These are phyloP conservation scores for Incurvaria masculella DNA, from an alignment of 2,888 invertebrate genomes.

Conservation along the genomic window DNA sequence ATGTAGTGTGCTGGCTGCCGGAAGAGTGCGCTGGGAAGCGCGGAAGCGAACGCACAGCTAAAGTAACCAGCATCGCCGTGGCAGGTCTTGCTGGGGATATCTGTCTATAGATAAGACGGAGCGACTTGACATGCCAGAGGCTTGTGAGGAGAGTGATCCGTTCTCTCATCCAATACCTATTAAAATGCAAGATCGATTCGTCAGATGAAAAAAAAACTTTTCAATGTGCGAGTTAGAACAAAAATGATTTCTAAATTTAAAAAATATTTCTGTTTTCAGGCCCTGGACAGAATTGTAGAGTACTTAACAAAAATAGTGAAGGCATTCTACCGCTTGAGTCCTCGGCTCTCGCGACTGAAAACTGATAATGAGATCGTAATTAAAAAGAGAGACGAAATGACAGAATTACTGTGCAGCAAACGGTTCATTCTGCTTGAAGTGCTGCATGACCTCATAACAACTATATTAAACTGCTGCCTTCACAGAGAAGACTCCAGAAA, in stretches of 20 bases:
- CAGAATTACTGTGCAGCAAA: slow-evolving; percentile 49
- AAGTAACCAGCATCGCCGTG: too few relatives aligned
- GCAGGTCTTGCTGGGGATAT: too few relatives aligned
- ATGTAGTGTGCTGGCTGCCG: too few relatives aligned
- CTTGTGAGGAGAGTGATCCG: too few relatives aligned
- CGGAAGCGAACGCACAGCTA: too few relatives aligned
- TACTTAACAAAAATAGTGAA: slow-evolving; percentile 50
- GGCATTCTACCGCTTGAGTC: slow-evolving; percentile 51
- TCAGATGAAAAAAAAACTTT: background rate
- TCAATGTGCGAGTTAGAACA: background rate
- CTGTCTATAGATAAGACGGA: too few relatives aligned
- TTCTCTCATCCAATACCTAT: too few relatives aligned
- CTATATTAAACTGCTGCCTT: slow-evolving; percentile 49
- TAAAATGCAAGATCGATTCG: too few relatives aligned
- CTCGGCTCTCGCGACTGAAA: slow-evolving; percentile 44
- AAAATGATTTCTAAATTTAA: slow-evolving; percentile 1
- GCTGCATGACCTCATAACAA: slow-evolving; percentile 49
- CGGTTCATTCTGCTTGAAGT: slow-evolving; percentile 56
- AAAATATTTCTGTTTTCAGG: slow-evolving; percentile 31
- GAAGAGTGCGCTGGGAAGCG: too few relatives aligned
- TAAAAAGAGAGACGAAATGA: slow-evolving; percentile 51
- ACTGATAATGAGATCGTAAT: slow-evolving; percentile 36
- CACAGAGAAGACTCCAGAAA: slow-evolving; percentile 58
- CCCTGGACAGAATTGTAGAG: slow-evolving; percentile 55
- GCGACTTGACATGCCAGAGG: too few relatives aligned